These are phyloP conservation scores for Mesopsocus fuscifrons DNA, from an alignment of 2,888 invertebrate species.

Conservation along the genomic window DNA sequence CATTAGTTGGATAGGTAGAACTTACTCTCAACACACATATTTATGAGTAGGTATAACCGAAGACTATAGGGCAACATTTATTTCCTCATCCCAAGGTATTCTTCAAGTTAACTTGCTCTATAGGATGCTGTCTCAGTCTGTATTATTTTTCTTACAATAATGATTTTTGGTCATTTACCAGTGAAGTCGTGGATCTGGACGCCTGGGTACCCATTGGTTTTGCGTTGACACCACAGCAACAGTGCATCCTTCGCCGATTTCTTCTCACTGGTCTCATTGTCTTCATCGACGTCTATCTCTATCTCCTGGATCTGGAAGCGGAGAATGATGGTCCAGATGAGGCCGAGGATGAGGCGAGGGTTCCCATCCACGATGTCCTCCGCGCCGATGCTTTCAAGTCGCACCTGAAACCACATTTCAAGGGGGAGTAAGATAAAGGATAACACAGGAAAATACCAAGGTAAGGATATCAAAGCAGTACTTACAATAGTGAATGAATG, in stretches of 20 bases:
- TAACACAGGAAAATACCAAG: no score
- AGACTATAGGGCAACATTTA: no score
- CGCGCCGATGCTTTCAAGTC: conserved; percentile 94
- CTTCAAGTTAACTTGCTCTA: no score
- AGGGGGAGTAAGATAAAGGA: no score
- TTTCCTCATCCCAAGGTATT: no score
- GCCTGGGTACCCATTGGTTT: conserved; percentile 84
- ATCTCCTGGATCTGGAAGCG: conserved; percentile 98
- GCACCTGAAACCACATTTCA: conserved; percentile 46
- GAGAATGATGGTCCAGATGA: conserved; percentile 98
- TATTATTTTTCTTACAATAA: no score
- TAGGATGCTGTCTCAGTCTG: no score
- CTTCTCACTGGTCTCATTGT: conserved; percentile 91
- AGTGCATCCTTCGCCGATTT: conserved; percentile 98
- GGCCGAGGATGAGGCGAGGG: conserved; percentile 85
- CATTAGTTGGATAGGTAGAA: no score
- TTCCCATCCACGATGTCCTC: conserved; percentile 99
- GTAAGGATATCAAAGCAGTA: no score
- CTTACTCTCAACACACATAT: no score
- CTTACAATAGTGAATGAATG: no score
- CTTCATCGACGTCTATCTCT: conserved; percentile 92
- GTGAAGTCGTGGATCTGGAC: conserved; percentile 81
- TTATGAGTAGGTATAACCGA: no score
- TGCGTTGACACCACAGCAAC: conserved; percentile 95
- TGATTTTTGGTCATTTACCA: conserved; percentile 23